Evolutionary conservation across 2,797 vertebrate species (phyloP).

Genomic region (Limnodromus scolopaceus): DNA sequence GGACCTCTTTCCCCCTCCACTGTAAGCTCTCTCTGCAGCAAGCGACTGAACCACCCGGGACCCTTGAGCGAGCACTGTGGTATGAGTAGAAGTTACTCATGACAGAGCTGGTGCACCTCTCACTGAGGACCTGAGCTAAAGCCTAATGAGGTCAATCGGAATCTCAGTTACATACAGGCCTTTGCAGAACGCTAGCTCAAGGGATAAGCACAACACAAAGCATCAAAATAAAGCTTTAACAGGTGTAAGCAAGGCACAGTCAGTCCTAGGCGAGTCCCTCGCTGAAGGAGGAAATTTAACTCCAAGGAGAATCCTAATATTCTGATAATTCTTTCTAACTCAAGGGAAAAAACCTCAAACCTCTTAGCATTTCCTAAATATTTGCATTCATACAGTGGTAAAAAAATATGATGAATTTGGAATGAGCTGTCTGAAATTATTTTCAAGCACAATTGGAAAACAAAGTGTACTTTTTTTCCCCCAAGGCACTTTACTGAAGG

Average conservation of each 20-base stretch:
- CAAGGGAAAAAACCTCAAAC: neutral
- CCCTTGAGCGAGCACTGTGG: neutral
- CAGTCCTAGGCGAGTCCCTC: neutral
- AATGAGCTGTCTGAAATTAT: slow-evolving; percentile 10
- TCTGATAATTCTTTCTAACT: neutral
- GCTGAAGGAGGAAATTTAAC: neutral
- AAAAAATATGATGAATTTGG: slow-evolving; percentile 1
- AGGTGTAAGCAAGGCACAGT: neutral
- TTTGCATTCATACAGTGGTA: neutral
- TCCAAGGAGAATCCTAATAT: neutral
- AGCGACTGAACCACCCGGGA: neutral
- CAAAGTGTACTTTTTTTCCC: neutral
- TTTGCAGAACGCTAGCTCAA: neutral
- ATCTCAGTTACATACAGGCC: neutral
- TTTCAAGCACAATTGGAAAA: slow-evolving; percentile 20
- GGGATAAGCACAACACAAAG: neutral
- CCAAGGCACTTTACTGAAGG: slow-evolving; percentile 43
- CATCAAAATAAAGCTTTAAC: neutral
- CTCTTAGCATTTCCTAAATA: neutral
- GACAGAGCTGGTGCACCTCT: neutral
- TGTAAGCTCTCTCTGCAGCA: neutral
- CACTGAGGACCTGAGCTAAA: neutral
- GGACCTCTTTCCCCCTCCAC: neutral
- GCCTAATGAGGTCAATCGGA: neutral
- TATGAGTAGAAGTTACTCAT: neutral